Base-by-base conservation (phyloP, 64 coral and sea anemone species). In the Acropora tenuis region DNA sequence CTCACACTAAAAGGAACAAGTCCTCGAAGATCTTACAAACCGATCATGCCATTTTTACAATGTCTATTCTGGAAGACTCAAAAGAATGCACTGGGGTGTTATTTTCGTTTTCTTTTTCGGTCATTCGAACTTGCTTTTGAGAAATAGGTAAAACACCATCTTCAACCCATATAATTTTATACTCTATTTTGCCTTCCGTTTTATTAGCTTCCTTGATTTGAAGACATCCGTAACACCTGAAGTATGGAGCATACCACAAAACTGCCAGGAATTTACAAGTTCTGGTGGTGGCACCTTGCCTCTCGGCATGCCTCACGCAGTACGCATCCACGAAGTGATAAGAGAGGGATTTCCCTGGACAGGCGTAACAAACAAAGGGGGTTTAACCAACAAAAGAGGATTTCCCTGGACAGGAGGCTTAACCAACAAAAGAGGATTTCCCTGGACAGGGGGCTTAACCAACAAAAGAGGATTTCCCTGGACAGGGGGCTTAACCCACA, bases 131-230 rank as follows among this genome's bases (percentile, higher is more conserved):
- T 30, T 30, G 30, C 30, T 30, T 30, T 30, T 30, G 30, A 30
- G 30, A 30, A 30, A 30, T 30, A 30, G 30, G 30, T 30, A 30
- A 30, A 30, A 30, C 0, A 30, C 0, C 30, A 30, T 30, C 30
- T 30, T 30, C 30, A 30, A 0, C 30, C 30, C 30, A 66, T 66
- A 13, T 6, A 0, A 66, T 66, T 20, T 19, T 20, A 0, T n/a
- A 71, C 68, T 71, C 4, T 15, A 3, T 6, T 81, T 4, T 4
- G 9, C 50, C 30, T 43, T 60, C 42, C 0, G 4, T 81, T 1
- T 13, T 61, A 3, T 10, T 41, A 81, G 79, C 61, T 81, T 81
- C 19, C 79, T 81, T 63, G 79, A 81, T 20, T 60, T 81, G 17
- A 60, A 41, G 15, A 81, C 50, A 0, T 59, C 79, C 4, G 52